Conservation (phyloP, 1,140 invertebrate genomes). For the Ptiloglossa arizonensis region DNA sequence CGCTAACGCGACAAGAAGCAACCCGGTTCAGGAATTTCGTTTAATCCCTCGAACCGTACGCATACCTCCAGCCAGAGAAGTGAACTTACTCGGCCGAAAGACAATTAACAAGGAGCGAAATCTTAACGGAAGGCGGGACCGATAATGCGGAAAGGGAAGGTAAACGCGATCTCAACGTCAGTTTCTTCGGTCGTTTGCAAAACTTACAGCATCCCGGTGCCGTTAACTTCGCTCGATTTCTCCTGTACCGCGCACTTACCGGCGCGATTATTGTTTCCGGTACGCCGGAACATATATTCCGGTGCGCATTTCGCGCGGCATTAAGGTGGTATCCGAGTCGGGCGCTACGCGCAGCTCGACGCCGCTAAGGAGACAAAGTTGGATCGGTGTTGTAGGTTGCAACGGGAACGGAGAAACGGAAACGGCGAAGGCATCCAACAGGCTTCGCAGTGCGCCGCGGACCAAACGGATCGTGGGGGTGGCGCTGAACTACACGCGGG, state of each 20-base stretch:
- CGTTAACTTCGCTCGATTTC: slow-evolving; percentile 43
- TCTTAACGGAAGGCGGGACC: slow-evolving; percentile 46
- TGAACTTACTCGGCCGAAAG: no score
- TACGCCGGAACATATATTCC: slow-evolving; percentile 48
- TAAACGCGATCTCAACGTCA: slow-evolving; percentile 4
- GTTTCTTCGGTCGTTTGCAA: slow-evolving; percentile 31
- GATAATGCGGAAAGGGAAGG: slow-evolving; percentile 16
- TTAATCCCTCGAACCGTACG: no score
- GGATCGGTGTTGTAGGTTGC: slow-evolving; percentile 29
- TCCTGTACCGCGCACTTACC: slow-evolving; percentile 25
- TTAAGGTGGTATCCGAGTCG: slow-evolving; percentile 56
- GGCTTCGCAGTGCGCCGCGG: slow-evolving; percentile 38
- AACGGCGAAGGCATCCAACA: slow-evolving; percentile 34
- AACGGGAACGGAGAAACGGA: slow-evolving; percentile 28
- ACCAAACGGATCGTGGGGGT: slow-evolving; percentile 51
- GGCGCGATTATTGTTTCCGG: slow-evolving; percentile 46
- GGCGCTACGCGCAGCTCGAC: not conserved
- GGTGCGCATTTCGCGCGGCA: slow-evolving; percentile 53
- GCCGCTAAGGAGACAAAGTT: slow-evolving; percentile 53
- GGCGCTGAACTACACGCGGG: slow-evolving; percentile 60
- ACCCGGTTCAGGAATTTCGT: no score
- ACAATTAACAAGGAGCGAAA: slow-evolving; percentile 40
- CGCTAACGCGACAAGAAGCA: no score
- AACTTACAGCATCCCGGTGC: slow-evolving; percentile 15
- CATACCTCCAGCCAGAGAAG: no score